These are phyloP conservation scores for Malaclemys terrapin DNA, from an alignment of 2,113 vertebrate genomes.

Conservation along the genomic window DNA sequence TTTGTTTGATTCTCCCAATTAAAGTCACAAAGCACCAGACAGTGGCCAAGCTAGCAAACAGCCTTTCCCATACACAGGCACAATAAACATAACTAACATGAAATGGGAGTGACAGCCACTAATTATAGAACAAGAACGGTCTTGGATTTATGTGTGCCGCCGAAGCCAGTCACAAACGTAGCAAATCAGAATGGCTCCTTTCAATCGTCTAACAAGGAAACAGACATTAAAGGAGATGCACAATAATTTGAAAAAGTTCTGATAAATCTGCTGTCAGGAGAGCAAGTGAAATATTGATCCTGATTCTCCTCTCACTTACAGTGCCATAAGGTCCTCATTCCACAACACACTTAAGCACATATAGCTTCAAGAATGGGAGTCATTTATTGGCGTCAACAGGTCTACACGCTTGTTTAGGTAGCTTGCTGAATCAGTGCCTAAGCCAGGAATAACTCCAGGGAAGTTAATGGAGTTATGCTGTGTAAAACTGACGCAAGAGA, in stretches of 20 bases:
- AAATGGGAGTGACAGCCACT: neutral
- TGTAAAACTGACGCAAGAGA: neutral
- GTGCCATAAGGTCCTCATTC: neutral
- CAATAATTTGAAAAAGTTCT: slow-evolving; percentile 31
- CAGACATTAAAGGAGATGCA: slow-evolving; percentile 6
- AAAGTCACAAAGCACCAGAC: neutral
- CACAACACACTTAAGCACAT: neutral
- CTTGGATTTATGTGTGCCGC: neutral
- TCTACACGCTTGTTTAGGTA: neutral
- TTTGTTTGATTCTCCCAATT: neutral
- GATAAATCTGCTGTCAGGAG: slow-evolving; percentile 8
- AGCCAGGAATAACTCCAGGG: neutral
- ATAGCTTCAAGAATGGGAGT: neutral
- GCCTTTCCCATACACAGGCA: neutral
- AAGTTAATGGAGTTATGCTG: neutral
- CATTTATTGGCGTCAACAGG: neutral
- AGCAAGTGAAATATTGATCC: slow-evolving; percentile 35
- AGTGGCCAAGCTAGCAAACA: neutral
- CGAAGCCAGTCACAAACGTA: neutral
- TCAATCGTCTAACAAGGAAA: slow-evolving; percentile 36
- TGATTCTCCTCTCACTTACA: neutral
- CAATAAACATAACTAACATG: neutral
- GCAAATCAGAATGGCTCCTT: slow-evolving; percentile 7
- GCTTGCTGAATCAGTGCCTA: neutral
- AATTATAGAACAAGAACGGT: neutral